These are phyloP conservation scores for Proteles cristata DNA, from an alignment of 2,113 vertebrate genomes.

Conservation along the genomic window DNA sequence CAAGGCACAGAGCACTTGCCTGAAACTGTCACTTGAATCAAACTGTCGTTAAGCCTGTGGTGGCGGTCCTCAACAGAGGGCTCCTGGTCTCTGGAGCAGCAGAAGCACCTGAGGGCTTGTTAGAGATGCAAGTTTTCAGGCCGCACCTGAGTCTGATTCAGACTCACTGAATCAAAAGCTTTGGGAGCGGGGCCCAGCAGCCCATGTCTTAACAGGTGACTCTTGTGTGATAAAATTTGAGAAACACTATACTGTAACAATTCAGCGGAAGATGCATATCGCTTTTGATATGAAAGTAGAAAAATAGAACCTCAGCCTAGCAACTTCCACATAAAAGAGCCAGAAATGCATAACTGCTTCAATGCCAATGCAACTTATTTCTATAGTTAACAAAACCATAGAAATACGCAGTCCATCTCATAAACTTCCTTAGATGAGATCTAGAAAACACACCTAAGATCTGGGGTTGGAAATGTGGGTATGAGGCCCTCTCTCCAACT, in stretches of 20 bases:
- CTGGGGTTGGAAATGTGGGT: not conserved
- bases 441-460: not conserved
- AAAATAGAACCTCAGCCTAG: not conserved
- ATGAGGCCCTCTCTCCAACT: not conserved
- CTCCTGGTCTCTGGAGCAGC: not conserved
- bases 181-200: not conserved
- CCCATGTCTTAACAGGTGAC: not conserved
- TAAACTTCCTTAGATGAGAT: not conserved
- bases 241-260: not conserved
- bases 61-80: not conserved
- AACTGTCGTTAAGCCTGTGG: not conserved
- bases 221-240: not conserved
- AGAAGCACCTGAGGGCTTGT: not conserved
- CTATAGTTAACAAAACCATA: not conserved
- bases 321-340: conserved; percentile 12
- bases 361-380: not conserved
- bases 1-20: not conserved
- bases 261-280: not conserved
- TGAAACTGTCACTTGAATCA: too few relatives aligned
- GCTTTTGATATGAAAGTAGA: not conserved
- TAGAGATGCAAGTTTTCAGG: not conserved
- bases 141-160: not conserved
- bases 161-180: not conserved
- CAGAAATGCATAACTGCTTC: not conserved
- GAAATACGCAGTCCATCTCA: not conserved